Evolutionary conservation across 2,797 vertebrate genomes (phyloP).

Genomic region (Enteromius anoplus): DNA sequence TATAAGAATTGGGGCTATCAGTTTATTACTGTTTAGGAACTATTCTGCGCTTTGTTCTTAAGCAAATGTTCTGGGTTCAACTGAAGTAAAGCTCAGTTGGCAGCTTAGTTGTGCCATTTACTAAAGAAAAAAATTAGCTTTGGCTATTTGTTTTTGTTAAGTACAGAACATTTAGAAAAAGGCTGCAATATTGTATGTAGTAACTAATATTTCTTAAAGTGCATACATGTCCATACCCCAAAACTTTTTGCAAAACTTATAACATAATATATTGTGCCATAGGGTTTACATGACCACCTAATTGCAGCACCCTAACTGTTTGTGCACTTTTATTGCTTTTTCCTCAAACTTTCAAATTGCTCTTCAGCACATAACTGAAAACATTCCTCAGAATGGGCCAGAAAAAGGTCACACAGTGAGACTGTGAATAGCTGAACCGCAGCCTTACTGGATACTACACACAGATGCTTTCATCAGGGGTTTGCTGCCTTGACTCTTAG

Average conservation of each 20-base stretch:
- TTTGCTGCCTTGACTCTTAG: conserved; percentile 20
- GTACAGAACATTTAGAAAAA: not conserved
- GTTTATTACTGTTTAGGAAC: conserved; percentile 8
- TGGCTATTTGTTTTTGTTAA: not conserved
- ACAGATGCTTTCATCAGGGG: conserved; percentile 40
- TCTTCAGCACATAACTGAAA: conserved; percentile 60
- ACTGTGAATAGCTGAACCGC: conserved; percentile 40
- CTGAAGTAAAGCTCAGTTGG: not conserved
- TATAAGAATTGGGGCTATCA: conserved; percentile 4
- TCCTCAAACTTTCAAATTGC: conserved; percentile 42
- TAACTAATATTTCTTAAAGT: not conserved
- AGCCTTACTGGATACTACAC: conserved; percentile 33
- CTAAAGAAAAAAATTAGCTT: not conserved
- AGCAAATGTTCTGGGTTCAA: conserved; percentile 20
- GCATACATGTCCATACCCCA: not conserved
- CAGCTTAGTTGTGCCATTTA: not conserved
- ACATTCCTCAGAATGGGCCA: conserved; percentile 54
- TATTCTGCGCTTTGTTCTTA: not conserved
- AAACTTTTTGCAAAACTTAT: not conserved
- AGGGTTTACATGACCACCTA: conserved; percentile 35
- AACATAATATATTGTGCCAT: not conserved
- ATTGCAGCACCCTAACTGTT: conserved; percentile 41
- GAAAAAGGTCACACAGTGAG: conserved; percentile 19
- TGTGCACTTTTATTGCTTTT: not conserved
- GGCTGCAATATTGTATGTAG: not conserved